Evolutionary conservation across 1,140 invertebrate species (phyloP), one percentile per base, ranked within the genome.

Genomic region (Tetramorium alpestre): DNA sequence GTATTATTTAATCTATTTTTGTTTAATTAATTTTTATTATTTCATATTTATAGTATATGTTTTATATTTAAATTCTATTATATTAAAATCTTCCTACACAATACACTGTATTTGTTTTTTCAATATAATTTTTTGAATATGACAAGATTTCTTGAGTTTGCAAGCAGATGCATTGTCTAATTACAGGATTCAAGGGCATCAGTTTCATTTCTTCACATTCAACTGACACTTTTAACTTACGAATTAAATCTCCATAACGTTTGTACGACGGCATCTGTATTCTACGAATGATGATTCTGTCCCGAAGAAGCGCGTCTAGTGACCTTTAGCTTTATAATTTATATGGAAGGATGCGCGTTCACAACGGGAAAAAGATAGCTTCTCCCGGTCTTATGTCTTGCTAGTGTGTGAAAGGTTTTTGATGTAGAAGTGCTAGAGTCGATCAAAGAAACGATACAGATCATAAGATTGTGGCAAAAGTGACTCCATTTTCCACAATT

Each of bases 311-410:
- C 80, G 88, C 16, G 44, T 90, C 89, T 91, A 87, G 88, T 93
- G 91, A 93, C 92, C 92, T 93, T 93, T 93, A 93, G 80, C 47
- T 62, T 81, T 85, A 87, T 93, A 92, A 93, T 93, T 93, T 92
- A 93, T 93, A 90, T 90, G 73, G 87, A 87, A 92, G 84, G 62
- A 90, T 92, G 49, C 64, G 38, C 25, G 62, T 28, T 1, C 54
- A 4, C 67, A 44, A 65, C 18, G 33, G 54, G 67, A 28, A 78
- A 75, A 87, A 85, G 60, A 87, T 65, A 88, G 73, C 47, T 77
- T 88, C 73, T 56, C 18, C 62, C 38, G 38, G 56, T 33, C 16
- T 69, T 67, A 73, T 87, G 49, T 82, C 73, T 88, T 60, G 77
- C 51, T 60, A 76, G 72, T 84, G 62, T 86, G 91, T 91, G 90